These are phyloP conservation scores for Clytia hemisphaerica DNA, from an alignment of 30 jellyfish, hydroid and myxozoan genomes.

Conservation along the genomic window DNA sequence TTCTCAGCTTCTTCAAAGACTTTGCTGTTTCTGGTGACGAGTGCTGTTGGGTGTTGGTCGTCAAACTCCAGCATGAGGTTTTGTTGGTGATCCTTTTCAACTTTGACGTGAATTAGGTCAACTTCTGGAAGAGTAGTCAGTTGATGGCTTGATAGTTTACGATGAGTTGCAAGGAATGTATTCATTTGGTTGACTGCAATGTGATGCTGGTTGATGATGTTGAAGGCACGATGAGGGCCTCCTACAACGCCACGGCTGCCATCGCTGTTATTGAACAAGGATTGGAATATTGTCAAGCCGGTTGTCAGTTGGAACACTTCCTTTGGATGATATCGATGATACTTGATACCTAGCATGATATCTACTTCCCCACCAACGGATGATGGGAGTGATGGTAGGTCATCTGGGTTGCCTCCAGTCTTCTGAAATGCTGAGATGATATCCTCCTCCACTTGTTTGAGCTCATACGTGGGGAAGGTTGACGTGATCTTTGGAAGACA, in stretches of 20 bases:
- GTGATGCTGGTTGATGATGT: background rate
- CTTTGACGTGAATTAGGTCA: too few relatives aligned
- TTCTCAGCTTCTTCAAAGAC: too few relatives aligned
- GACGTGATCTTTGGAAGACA: background rate
- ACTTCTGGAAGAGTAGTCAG: too few relatives aligned
- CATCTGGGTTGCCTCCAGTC: background rate
- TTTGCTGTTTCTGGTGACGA: too few relatives aligned
- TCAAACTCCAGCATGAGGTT: too few relatives aligned
- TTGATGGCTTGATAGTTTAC: too few relatives aligned
- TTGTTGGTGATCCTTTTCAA: too few relatives aligned
- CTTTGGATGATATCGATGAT: background rate
- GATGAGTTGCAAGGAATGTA: too few relatives aligned
- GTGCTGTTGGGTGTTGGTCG: too few relatives aligned
- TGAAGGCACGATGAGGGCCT: background rate
- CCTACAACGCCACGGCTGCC: slow-evolving; percentile 8
- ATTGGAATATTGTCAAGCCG: background rate
- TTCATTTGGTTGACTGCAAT: background rate
- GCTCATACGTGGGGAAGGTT: background rate
- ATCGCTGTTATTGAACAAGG: background rate
- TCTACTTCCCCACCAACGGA: background rate
- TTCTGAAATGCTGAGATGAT: background rate
- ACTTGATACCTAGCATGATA: background rate
- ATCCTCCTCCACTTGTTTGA: background rate
- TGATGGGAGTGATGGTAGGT: background rate
- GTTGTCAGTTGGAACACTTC: background rate